Conservation (phyloP, 2,113 vertebrate species). For the Microtus ochrogaster region DNA sequence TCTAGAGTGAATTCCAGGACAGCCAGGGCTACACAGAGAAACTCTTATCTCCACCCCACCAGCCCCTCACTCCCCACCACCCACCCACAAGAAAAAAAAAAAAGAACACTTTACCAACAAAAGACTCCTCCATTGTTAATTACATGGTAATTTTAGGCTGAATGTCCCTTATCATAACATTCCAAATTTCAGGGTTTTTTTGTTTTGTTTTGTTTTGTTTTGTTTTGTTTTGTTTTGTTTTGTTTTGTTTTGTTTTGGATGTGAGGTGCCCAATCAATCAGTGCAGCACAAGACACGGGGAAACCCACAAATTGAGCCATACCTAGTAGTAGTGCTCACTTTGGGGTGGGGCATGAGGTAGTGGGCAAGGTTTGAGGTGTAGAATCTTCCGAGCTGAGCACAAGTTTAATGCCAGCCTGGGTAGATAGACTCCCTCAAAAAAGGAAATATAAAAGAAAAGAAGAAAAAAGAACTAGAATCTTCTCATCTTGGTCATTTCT, state of each 20-base stretch:
- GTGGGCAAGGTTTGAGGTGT: not conserved
- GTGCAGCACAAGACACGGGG: not conserved
- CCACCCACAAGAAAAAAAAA: too few relatives aligned
- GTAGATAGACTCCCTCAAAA: not conserved
- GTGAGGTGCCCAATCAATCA: not conserved
- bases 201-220: too few relatives aligned
- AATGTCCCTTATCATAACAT: not conserved
- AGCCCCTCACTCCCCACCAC: too few relatives aligned
- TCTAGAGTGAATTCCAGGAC: not conserved
- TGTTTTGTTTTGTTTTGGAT: not conserved
- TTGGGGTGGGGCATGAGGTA: not conserved
- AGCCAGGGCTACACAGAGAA: not conserved
- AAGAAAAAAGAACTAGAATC: too few relatives aligned
- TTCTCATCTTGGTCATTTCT: not conserved
- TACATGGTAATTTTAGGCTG: not conserved
- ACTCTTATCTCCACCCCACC: too few relatives aligned
- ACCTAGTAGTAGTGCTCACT: not conserved
- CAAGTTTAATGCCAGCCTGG: not conserved
- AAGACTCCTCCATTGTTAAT: conserved; percentile 25
- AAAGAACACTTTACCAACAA: not conserved
- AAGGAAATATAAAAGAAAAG: not conserved
- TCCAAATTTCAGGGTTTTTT: not conserved
- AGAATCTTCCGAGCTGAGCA: not conserved
- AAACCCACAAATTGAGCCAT: not conserved
- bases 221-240: too few relatives aligned